These are phyloP conservation scores for Tarsius wallacei DNA, from an alignment of 2,797 vertebrate genomes.

Conservation along the genomic window DNA sequence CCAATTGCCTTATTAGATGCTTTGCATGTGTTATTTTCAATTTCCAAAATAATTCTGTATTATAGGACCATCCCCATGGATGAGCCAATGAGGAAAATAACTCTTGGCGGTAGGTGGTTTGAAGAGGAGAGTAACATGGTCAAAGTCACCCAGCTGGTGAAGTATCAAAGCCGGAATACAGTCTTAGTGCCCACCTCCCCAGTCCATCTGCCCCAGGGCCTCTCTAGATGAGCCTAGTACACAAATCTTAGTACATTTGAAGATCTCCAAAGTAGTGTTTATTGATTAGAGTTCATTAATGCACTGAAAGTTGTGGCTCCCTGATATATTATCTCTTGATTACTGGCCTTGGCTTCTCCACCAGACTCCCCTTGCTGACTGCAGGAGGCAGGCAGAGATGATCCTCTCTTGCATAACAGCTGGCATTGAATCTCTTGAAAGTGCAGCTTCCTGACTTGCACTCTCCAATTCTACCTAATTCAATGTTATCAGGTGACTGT, in stretches of 20 bases:
- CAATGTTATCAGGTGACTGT: neutral
- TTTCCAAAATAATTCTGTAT: neutral
- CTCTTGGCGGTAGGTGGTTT: rapidly evolving
- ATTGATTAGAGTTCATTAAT: neutral
- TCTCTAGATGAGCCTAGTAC: neutral
- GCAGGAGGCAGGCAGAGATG: rapidly evolving
- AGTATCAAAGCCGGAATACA: neutral
- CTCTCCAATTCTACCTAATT: neutral
- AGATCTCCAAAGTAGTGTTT: rapidly evolving
- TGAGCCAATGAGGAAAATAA: neutral
- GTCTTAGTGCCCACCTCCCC: neutral
- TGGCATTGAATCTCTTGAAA: neutral
- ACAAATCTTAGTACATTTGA: neutral
- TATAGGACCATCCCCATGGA: neutral
- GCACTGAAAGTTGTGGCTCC: rapidly evolving
- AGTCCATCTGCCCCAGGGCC: neutral
- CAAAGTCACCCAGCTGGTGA: neutral
- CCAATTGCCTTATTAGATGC: neutral
- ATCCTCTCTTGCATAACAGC: neutral
- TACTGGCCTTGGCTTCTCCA: neutral
- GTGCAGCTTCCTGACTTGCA: neutral
- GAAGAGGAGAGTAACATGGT: neutral
- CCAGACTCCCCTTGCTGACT: neutral
- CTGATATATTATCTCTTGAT: neutral
- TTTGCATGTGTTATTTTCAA: neutral